Conservation (phyloP, 2,113 vertebrate species). For the Glaucidium brasilianum region DNA sequence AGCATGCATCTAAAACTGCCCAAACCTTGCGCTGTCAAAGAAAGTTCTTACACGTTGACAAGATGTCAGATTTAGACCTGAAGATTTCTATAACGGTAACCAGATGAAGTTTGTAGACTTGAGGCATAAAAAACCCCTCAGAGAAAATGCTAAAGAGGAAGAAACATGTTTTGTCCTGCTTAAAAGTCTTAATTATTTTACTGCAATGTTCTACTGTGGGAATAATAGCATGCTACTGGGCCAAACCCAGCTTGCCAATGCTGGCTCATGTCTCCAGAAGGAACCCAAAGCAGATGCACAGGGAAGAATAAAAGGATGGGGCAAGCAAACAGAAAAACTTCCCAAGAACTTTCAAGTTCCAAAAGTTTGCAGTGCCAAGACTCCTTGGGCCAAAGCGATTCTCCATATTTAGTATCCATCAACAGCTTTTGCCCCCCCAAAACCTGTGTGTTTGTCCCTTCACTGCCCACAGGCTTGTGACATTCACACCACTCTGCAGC, state of each 20-base stretch:
- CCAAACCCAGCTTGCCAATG: background rate
- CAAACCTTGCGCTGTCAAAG: background rate
- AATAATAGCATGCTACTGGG: background rate
- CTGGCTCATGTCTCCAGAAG: background rate
- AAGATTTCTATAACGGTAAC: background rate
- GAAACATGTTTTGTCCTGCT: background rate
- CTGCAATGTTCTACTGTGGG: background rate
- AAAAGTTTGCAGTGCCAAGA: background rate
- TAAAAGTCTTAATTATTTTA: background rate
- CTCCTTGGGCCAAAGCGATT: background rate
- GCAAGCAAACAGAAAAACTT: background rate
- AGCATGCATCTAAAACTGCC: background rate
- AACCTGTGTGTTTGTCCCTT: background rate
- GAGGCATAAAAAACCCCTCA: background rate
- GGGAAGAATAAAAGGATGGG: background rate
- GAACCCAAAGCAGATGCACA: background rate
- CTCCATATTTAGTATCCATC: background rate
- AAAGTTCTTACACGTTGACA: background rate
- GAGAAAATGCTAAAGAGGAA: background rate
- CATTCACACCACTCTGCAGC: background rate
- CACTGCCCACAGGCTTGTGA: background rate
- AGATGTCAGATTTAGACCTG: background rate
- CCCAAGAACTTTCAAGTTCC: background rate
- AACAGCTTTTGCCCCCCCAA: background rate
- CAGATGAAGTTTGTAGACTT: background rate